Evolutionary conservation across 2,888 invertebrate genomes (phyloP), one percentile per base, ranked within the genome.

Genomic region (Heliconius ethilla): DNA sequence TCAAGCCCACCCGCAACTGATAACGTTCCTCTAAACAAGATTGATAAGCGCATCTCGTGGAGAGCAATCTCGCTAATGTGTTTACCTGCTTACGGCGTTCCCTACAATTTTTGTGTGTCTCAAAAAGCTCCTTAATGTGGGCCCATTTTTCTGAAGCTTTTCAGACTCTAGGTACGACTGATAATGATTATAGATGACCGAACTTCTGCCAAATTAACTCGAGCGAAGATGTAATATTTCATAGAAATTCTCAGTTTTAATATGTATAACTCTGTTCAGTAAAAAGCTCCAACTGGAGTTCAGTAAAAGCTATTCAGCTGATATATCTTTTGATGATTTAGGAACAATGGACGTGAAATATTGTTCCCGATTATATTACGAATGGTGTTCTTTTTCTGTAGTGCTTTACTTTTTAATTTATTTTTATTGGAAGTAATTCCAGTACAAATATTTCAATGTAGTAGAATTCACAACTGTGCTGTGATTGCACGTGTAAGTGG

Each of bases 51-150:
- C 83, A 80, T 85, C 84, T 82, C 84, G 84, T 82, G 65, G 75
- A 83, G 83, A 84, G 87, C 89, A 91, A 92, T 92, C 89, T 86
- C 84, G 80, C 89, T 92, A 91, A 92, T 92, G 92, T 91, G 90
- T 91, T 92, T 91, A 90, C 90, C 88, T 89, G 90, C 87, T 89
- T 89, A 87, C 90, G 88, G 18, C 7, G 27, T 37, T 13, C 67
- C 84, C 83, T 59, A 59, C 84, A 85, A 86, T 85, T 86, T 85
- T 87, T 87, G 88, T 88, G 87, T 78, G 72, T 87, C 87, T 83
- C 85, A 86, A 85, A 87, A 85, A 86, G 88, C 85, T 87, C 87
- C 88, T 85, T 89, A 87, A 89, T 88, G 87, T 80, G 82, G 73
- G 74, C 76, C 87, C 87, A 89, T 90, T 88, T 87, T 88, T 89